A percentile compares a stretch with the other conserved stretches of the same genome.
Conservation (phyloP, 2,113 vertebrate species). For the Centropus bengalensis region DNA sequence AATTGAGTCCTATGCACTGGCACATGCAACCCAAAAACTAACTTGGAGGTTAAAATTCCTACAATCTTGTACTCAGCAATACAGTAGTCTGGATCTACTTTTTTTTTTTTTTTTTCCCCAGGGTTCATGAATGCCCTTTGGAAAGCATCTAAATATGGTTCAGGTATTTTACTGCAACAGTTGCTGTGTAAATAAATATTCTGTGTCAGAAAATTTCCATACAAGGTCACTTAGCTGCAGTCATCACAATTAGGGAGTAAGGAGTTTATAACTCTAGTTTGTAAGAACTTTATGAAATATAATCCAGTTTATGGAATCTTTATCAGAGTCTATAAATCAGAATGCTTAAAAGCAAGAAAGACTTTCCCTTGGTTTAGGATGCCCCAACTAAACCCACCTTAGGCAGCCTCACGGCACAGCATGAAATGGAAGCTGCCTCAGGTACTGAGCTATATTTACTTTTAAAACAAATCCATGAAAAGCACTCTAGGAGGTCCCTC, state of each 20-base stretch:
- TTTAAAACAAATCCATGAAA: neutral
- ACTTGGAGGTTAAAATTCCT: neutral
- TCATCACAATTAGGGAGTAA: neutral
- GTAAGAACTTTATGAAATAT: neutral
- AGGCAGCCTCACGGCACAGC: constrained; percentile 7
- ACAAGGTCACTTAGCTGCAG: neutral
- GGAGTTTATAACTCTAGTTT: neutral
- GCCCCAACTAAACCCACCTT: neutral
- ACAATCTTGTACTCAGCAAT: neutral
- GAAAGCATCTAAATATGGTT: neutral
- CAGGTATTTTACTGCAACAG: neutral
- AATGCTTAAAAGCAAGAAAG: neutral
- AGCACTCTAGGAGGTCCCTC: neutral
- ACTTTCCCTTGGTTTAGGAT: neutral
- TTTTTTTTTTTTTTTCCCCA: neutral
- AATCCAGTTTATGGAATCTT: neutral
- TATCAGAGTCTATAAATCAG: neutral
- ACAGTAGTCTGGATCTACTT: neutral
- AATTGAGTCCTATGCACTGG: neutral
- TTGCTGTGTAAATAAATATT: neutral
- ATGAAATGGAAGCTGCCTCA: neutral
- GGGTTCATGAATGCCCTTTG: neutral
- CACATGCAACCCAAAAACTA: neutral
- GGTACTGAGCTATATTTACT: neutral
- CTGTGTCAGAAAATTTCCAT: neutral